Evolutionary conservation across 2,113 vertebrate genomes (phyloP), one percentile per base, ranked within the genome.

Genomic region (Pygoscelis antarcticus): DNA sequence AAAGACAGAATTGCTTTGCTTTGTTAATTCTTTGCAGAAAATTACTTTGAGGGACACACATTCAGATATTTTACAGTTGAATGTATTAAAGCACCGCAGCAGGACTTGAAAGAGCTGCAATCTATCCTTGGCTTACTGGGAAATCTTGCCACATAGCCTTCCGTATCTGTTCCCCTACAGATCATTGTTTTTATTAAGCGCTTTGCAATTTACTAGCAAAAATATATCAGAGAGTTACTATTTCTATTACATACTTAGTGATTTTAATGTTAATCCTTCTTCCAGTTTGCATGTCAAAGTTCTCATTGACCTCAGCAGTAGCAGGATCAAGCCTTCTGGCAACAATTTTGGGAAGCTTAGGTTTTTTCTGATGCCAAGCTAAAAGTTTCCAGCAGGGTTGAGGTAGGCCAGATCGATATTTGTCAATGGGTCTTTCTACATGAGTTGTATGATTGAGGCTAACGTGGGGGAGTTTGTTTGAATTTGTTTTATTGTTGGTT

Each of bases 281-380:
- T 91, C 44, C 18, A 57, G 23, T 82, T 84, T 47, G 29, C 3
- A 3, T 18, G n/a, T 78, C 72, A 29, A 93, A 84, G 47, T 64
- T 85, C 64, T 94, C 69, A 74, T 5, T 92, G 88, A 92, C 76
- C 71, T 94, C 77, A 87, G 44, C 68, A 94, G 77, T 72, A 68
- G 26, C n/a, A 55, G 40, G 42, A 96, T 94, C 42, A 75, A 87
- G 77, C 58, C 8, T 96, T 87, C 51, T 71, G 80, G 55, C 51
- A 78, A 36, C 30, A 52, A 14, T 83, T 95, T 84, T 64, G 23
- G 38, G 57, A 87, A 89, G 38, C 10, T 77, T 77, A 55, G 18
- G 64, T 36, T 40, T 82, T 87, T 94, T 75, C 29, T 75, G 47
- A 78, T 1, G 6, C 68, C 4, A 6, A 78, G 12, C n/a, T 78